Evolutionary conservation across 2,797 vertebrate genomes (phyloP), one percentile per base, ranked within the genome.

Genomic region (Podargus strigoides): DNA sequence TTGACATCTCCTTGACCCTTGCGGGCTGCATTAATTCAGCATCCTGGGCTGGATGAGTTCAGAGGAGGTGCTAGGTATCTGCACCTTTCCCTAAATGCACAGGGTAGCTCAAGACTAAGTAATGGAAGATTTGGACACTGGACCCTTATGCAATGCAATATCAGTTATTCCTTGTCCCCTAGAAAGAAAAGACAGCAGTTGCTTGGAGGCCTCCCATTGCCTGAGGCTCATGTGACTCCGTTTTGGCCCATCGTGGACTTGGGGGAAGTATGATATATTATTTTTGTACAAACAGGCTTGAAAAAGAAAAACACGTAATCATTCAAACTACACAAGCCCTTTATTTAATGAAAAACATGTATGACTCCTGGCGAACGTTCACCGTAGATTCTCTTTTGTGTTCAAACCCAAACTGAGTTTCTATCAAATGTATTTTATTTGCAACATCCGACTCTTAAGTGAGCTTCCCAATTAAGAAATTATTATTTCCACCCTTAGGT

Each of bases 291-390:
- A 93, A 76, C 16, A 86, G n/a, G 32, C 7, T 67, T 58, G 52
- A 58, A 95, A 97, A 69, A 94, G 60, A 50, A 96, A 96, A 97
- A 53, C n/a, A 52, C 28, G 27, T 34, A 92, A 32, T 94, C 64
- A 84, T 90, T 76, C 69, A 90, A 96, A 95, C 76, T 88, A 50
- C 21, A 59, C 37, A 92, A 94, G 55, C 56, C 85, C 41, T 93
- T 95, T 89, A 94, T 97, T 96, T 97, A 22, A 88, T 74, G 62
- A 95, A 95, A 97, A 93, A 55, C 50, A 75, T 75, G 26, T 52
- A 79, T 97, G 86, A 94, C 50, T 95, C 77, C 91, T 93, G 69
- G 66, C 87, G 49, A 85, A 90, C 84, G 74, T 68, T 94, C 87
- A 79, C 79, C 46, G 73, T 82, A 93, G 85, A 67, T 72, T 95